phyloP scores from a whole-genome alignment of 2,113 vertebrate genomes.

The Sula dactylatra region DNA sequence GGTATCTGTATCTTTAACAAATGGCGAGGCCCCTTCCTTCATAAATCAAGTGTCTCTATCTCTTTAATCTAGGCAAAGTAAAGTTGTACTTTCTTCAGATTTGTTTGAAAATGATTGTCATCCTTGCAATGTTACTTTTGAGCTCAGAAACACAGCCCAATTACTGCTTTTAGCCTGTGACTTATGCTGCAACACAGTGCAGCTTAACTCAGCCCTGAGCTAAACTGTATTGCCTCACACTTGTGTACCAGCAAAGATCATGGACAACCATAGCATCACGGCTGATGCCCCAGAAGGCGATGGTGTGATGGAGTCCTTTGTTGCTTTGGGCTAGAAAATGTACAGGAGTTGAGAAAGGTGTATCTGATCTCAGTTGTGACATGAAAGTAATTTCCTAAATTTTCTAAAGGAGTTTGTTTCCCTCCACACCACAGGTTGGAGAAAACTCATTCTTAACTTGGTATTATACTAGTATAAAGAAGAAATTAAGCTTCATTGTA shows the following conservation, averaged over 20 bases:
- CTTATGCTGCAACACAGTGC: neutral
- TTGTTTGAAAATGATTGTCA: neutral
- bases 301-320: neutral
- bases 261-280: neutral
- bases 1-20: neutral
- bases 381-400: neutral
- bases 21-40: fast-evolving
- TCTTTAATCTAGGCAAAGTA: neutral
- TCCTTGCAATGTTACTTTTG: neutral
- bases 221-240: neutral
- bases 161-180: neutral
- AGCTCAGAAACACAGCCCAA: neutral
- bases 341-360: neutral
- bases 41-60: neutral
- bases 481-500: neutral
- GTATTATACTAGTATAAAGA: neutral
- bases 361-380: neutral
- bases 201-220: neutral
- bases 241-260: neutral
- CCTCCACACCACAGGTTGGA: neutral
- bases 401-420: neutral
- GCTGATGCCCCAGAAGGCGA: neutral
- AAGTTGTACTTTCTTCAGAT: neutral
- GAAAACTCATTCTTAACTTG: neutral
- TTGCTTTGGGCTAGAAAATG: neutral